Evolutionary conservation across 2,113 vertebrate species (phyloP), one percentile per base, ranked within the genome.

Genomic region (Echinops telfairi): DNA sequence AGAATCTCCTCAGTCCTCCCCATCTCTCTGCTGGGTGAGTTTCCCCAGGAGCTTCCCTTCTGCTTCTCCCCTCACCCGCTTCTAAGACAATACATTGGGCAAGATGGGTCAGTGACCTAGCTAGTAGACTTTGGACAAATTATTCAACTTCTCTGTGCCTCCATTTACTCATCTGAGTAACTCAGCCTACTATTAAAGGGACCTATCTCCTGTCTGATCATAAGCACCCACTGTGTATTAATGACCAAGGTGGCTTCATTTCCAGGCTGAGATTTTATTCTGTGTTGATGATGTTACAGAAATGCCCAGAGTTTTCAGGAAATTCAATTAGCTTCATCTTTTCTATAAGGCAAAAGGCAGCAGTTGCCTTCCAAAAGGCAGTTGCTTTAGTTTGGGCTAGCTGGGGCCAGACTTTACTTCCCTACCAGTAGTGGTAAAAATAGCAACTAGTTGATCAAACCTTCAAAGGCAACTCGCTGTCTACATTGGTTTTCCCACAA

Each of bases 301-400:
- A 31, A 89, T 81, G 36, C 64, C 43, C 25, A 75, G 62, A 60
- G 25, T 70, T 89, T 89, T 86, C 86, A 57, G 80, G 75, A 85
- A 89, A 47, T 89, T 40, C 76, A 90, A 78, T 82, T n/a, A 86
- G 25, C 25, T 92, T 62, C 70, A 31, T 60, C 25, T 75, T 80
- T 92, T 36, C 36, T 71, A 53, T 68, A 83, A 23, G 47, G 77
- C 70, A 53, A 53, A 12, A 53, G 47, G 47, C 12, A 53, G 47
- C 47, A 53, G 47, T 53, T 33, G 33, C 53, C 38, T 78, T 86
- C 83, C 20, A 6, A 53, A 92, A 78, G 70, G 23, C 87, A 82
- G 77, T 29, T 58, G 17, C 1, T 64, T 25, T 15, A 38, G n/a
- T 75, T 33, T 43, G 73, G 57, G 40, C 38, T 76, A 73, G 57